These are phyloP conservation scores for Philypnodon macrostomus DNA, from an alignment of 2,797 vertebrate genomes.

Conservation along the genomic window DNA sequence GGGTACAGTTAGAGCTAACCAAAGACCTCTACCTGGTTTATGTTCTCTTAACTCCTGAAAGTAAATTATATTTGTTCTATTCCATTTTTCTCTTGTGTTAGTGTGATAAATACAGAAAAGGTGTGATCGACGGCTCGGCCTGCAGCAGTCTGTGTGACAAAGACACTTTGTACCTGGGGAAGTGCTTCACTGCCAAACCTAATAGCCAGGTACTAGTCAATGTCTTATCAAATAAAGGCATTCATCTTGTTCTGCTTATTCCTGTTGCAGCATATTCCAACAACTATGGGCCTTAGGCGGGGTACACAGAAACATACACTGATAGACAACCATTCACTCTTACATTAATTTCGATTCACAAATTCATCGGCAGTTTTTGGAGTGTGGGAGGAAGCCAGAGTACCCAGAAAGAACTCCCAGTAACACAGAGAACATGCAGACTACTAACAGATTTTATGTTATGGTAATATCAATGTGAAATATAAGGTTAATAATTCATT, in stretches of 20 bases:
- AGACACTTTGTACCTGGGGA: conserved; percentile 91
- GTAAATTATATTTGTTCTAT: neutral
- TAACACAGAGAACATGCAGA: too few relatives aligned
- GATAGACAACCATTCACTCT: neutral
- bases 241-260: neutral
- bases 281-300: too few relatives aligned
- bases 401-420: too few relatives aligned
- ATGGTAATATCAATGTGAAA: too few relatives aligned
- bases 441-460: too few relatives aligned
- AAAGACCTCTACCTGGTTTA: neutral
- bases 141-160: conserved; percentile 95
- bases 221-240: conserved; percentile 1
- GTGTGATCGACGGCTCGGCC: conserved; percentile 92
- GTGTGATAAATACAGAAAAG: conserved; percentile 95
- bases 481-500: too few relatives aligned
- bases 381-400: too few relatives aligned
- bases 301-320: too few relatives aligned
- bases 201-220: conserved; percentile 82
- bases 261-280: too few relatives aligned
- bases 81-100: conserved; percentile 50
- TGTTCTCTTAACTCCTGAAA: too few relatives aligned
- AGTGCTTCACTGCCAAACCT: conserved; percentile 90
- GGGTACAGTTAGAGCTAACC: conserved; percentile 31
- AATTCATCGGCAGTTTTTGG: too few relatives aligned
- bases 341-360: too few relatives aligned